Conservation (phyloP, 92 coral and sea anemone species). For the Palythoa grandiflora region DNA sequence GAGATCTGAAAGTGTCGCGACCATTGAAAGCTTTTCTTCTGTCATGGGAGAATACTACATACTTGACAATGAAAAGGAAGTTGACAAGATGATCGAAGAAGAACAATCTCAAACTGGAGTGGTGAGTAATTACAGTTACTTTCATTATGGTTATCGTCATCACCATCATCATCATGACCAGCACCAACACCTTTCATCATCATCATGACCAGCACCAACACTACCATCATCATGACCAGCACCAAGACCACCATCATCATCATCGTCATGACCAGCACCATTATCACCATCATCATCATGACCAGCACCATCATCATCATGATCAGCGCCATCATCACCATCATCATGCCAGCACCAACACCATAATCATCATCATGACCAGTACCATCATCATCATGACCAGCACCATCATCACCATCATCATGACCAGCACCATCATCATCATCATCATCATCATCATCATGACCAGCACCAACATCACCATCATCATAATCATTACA, state of each 20-base stretch:
- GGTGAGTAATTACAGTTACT: slow-evolving; percentile 52
- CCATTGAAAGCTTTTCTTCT: not conserved
- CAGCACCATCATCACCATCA: no score
- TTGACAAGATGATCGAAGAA: slow-evolving; percentile 52
- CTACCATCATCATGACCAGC: not conserved
- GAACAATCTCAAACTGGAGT: slow-evolving; percentile 84
- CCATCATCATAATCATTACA: no score
- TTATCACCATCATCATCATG: not conserved
- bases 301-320: no score
- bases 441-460: no score
- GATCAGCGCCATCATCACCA: not conserved
- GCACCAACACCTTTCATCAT: not conserved
- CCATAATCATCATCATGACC: no score
- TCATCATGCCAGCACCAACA: not conserved
- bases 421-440: not conserved
- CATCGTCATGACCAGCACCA: not conserved
- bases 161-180: not conserved
- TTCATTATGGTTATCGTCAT: not conserved
- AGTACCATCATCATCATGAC: not conserved
- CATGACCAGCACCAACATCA: no score
- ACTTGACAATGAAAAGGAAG: not conserved
- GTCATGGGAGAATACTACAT: not conserved
- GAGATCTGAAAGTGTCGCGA: not conserved
- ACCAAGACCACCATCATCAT: not conserved
- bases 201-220: not conserved